Conservation (phyloP, 1,140 invertebrate genomes). For the Carposina sasakii region DNA sequence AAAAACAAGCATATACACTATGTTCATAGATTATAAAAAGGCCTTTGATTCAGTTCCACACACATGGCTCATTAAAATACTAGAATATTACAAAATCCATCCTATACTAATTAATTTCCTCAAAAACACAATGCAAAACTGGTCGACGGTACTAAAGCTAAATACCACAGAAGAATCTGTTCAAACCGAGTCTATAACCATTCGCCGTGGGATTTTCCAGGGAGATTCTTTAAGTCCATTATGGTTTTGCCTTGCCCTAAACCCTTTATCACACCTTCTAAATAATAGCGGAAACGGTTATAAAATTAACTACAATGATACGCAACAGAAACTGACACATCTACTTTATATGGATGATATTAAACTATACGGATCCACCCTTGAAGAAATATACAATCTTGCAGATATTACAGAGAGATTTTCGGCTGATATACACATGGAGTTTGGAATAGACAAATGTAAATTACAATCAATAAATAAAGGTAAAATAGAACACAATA, state of each 20-base stretch:
- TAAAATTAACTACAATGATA: not conserved
- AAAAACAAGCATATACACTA: too few relatives aligned
- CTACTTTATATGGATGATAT: slow-evolving; percentile 7
- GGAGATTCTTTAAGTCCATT: not conserved
- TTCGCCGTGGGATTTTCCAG: slow-evolving; percentile 5
- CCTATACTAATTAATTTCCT: not conserved
- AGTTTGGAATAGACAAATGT: not conserved
- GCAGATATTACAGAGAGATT: not conserved
- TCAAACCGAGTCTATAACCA: not conserved
- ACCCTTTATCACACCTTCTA: not conserved
- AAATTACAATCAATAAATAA: too few relatives aligned
- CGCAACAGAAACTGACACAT: not conserved
- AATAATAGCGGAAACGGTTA: not conserved
- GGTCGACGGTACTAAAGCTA: slow-evolving; percentile 1
- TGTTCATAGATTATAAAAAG: too few relatives aligned
- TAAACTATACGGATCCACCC: slow-evolving; percentile 1
- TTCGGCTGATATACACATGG: slow-evolving; percentile 1
- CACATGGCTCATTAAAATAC: too few relatives aligned
- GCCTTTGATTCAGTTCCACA: too few relatives aligned
- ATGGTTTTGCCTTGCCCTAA: not conserved
- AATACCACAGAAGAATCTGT: not conserved
- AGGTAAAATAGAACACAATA: too few relatives aligned
- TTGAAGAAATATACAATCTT: not conserved
- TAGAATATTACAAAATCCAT: too few relatives aligned
- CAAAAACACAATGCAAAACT: not conserved